phyloP scores from a whole-genome alignment of 2,797 vertebrate genomes.

The Triplophysa yarkandensis region DNA sequence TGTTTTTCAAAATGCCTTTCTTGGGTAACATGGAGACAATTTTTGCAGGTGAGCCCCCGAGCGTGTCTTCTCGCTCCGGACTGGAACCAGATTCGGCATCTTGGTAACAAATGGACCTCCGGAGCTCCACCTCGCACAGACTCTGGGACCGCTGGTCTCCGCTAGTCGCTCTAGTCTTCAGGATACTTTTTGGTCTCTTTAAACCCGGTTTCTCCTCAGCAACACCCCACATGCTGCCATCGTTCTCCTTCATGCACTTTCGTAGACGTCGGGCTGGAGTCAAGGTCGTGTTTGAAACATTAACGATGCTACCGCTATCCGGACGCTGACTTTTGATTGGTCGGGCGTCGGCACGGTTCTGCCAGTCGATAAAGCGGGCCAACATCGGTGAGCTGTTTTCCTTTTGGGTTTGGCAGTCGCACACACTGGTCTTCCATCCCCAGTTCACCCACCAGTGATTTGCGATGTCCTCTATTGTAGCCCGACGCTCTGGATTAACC shows the following conservation, averaged over 20 bases:
- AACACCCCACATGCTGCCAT: conserved; percentile 30
- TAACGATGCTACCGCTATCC: conserved; percentile 27
- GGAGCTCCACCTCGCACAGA: conserved; percentile 80
- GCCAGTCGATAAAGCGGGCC: conserved; percentile 84
- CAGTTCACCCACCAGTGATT: conserved; percentile 90
- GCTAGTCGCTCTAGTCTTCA: conserved; percentile 79
- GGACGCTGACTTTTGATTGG: conserved; percentile 29
- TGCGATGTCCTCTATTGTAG: conserved; percentile 84
- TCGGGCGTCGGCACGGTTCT: conserved; percentile 67
- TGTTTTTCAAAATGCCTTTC: conserved; percentile 85
- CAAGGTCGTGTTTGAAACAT: conserved; percentile 3
- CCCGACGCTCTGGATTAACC: conserved; percentile 76
- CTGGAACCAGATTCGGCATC: conserved; percentile 70
- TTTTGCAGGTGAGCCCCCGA: conserved; percentile 66
- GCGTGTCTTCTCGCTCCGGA: conserved; percentile 67
- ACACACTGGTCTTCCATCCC: conserved; percentile 81
- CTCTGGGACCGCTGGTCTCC: conserved; percentile 84
- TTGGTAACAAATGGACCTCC: conserved; percentile 70
- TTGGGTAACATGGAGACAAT: conserved; percentile 77
- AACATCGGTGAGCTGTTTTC: conserved; percentile 81
- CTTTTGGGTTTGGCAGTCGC: conserved; percentile 76
- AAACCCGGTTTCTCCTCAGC: conserved; percentile 71
- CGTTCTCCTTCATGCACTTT: conserved; percentile 58
- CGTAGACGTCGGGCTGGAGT: conserved; percentile 49
- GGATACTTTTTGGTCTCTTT: conserved; percentile 85